Base-by-base conservation (phyloP, 2,888 invertebrate species). In the Lithophane leautieri region DNA sequence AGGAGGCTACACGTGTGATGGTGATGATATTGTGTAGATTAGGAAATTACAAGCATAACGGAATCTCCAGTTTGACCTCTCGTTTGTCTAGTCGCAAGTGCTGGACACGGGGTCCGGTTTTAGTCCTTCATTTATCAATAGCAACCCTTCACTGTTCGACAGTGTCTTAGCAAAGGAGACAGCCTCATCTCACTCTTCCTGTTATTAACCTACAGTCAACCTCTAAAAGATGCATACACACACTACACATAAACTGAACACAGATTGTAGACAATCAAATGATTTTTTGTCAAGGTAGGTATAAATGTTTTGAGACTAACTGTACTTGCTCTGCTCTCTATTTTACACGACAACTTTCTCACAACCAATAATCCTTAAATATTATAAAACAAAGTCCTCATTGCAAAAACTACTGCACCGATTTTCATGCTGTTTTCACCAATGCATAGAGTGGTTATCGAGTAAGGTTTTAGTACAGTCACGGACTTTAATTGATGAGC, bases 1-100 rank as follows among this genome's bases (percentile, higher is more conserved):
- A 72, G 54, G 40, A 78, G 70, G 76, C 69, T 69, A 73, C 73
- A 86, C 75, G 81, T 83, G 70, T 11, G 8, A 6, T 28, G 12
- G 1, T 4, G 7, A 16, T 72, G 25, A 60, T 60, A 12, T 44
- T 73, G n/a, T 69, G 47, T 28, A 47, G 14, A 73, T 60, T 19
- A 16, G 22, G 19, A 42, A 74, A 60, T 60, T 50, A 73, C 6
- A 28, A 47, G 16, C 28, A 7, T 19, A 28, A 28, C 14, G 14
- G 9, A 22, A 34, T 66, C 52, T 66, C 16, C 16, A 34, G 14
- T 34, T 11, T 22, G 9, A n/a, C 34, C 11, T 16, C n/a, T 7
- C 16, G 7, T 34, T 67, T 12, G 1, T 47, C 8, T n/a, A 65
- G 66, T 34, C 1, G 16, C 28, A 28, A 22, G 9, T 22, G 14